These are phyloP conservation scores for Hemicrepidius hirtus DNA, from an alignment of 2,888 invertebrate species.

Conservation along the genomic window DNA sequence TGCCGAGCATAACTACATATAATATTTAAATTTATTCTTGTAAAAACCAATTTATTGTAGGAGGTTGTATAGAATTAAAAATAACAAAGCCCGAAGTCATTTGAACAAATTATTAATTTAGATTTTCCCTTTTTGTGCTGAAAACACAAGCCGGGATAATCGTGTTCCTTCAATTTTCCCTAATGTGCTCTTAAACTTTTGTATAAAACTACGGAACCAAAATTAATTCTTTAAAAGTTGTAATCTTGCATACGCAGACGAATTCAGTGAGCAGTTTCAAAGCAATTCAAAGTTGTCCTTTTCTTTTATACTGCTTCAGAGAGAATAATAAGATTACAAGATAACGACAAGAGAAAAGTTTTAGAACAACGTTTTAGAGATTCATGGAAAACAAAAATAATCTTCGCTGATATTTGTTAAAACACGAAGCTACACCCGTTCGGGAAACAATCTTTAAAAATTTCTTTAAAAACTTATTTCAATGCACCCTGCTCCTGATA, in stretches of 20 bases:
- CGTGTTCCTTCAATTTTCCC: slow-evolving; percentile 36
- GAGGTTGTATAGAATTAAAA: neutral
- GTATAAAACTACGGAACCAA: slow-evolving; percentile 37
- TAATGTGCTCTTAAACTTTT: slow-evolving; percentile 40
- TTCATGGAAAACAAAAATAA: slow-evolving; percentile 28
- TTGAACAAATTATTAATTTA: slow-evolving; percentile 14
- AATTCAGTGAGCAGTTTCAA: slow-evolving; percentile 35
- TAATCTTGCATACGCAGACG: slow-evolving; percentile 39
- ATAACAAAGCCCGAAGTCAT: slow-evolving; percentile 10
- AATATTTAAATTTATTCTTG: too few relatives aligned
- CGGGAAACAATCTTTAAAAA: neutral
- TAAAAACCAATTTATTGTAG: too few relatives aligned
- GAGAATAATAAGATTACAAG: slow-evolving; percentile 38
- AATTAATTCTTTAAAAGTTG: slow-evolving; percentile 44
- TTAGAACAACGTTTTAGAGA: slow-evolving; percentile 27
- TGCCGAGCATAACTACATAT: too few relatives aligned
- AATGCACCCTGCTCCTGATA: slow-evolving; percentile 1
- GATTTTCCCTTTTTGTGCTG: slow-evolving; percentile 11
- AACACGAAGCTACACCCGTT: neutral
- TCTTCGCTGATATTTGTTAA: slow-evolving; percentile 19
- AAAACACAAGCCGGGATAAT: slow-evolving; percentile 32
- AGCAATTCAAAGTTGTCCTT: slow-evolving; percentile 38
- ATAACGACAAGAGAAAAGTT: slow-evolving; percentile 31
- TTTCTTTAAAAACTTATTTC: neutral
- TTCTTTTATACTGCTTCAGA: slow-evolving; percentile 31